Percentiles rank a stretch among this genome's conserved stretches.
These are phyloP conservation scores for Solea senegalensis DNA, from an alignment of 2,113 vertebrate genomes.

Conservation along the genomic window DNA sequence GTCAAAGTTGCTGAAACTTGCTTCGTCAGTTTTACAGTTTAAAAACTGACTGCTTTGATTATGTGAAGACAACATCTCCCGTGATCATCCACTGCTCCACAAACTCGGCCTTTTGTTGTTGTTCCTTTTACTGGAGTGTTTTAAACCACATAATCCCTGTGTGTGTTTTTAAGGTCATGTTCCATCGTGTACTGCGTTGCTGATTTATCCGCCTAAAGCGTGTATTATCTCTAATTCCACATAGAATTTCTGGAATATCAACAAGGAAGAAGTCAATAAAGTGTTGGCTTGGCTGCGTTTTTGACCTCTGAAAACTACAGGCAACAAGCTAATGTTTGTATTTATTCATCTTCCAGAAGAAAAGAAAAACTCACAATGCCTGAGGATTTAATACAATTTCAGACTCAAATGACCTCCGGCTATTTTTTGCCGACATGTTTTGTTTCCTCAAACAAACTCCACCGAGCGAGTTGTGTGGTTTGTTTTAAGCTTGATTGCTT, in stretches of 20 bases:
- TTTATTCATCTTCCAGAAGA: constrained; percentile 11
- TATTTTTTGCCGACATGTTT: constrained; percentile 32
- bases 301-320: background rate
- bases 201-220: background rate
- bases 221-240: constrained; percentile 13
- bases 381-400: constrained; percentile 23
- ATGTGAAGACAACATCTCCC: background rate
- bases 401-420: constrained; percentile 33
- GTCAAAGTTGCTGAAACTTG: too few relatives aligned
- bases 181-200: constrained; percentile 4
- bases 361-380: background rate
- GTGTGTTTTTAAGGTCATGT: constrained; percentile 16
- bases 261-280: constrained; percentile 6
- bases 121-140: background rate
- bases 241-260: constrained; percentile 6
- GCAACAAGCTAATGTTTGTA: background rate
- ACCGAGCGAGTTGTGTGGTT: constrained; percentile 37
- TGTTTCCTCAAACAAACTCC: constrained; percentile 55
- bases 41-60: too few relatives aligned
- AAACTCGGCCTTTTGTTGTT: background rate
- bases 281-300: background rate
- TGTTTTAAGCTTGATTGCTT: constrained; percentile 33
- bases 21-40: too few relatives aligned
- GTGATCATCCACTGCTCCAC: background rate
- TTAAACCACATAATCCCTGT: constrained; percentile 5